These are phyloP conservation scores for Lamproptera curius DNA, from an alignment of 2,888 invertebrate genomes.

Conservation along the genomic window DNA sequence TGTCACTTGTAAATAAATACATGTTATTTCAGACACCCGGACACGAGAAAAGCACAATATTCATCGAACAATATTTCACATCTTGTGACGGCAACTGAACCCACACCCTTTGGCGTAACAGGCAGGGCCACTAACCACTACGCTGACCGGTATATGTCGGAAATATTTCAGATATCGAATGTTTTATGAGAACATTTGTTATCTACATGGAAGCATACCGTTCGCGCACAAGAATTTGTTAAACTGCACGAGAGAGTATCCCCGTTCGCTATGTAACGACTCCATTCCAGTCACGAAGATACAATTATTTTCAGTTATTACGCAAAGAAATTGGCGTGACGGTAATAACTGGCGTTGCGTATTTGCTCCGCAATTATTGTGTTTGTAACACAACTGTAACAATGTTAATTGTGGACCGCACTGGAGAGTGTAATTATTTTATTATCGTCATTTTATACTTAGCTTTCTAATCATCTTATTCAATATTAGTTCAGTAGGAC, in stretches of 20 bases:
- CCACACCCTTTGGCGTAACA: no score
- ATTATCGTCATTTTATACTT: no score
- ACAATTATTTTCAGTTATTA: constrained; percentile 14
- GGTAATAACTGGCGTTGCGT: constrained; percentile 5
- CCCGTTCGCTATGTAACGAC: background rate
- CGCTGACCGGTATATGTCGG: no score
- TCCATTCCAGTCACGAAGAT: constrained; percentile 13
- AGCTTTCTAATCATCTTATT: background rate
- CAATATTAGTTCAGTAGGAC: background rate
- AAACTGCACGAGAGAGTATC: background rate
- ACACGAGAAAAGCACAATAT: no score
- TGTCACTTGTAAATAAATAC: no score
- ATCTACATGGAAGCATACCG: no score
- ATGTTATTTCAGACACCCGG: no score
- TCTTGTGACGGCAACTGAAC: no score
- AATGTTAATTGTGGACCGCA: constrained; percentile 3
- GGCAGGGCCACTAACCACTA: no score
- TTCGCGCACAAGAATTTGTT: background rate
- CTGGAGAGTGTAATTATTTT: background rate
- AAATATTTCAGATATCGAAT: no score
- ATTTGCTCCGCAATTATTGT: background rate
- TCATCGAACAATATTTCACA: no score
- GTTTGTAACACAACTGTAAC: constrained; percentile 7
- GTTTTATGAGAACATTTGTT: no score
- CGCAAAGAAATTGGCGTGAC: constrained; percentile 18